Evolutionary conservation across 2,113 vertebrate species (phyloP), one percentile per base, ranked within the genome.

Genomic region (Oncorhynchus nerka): DNA sequence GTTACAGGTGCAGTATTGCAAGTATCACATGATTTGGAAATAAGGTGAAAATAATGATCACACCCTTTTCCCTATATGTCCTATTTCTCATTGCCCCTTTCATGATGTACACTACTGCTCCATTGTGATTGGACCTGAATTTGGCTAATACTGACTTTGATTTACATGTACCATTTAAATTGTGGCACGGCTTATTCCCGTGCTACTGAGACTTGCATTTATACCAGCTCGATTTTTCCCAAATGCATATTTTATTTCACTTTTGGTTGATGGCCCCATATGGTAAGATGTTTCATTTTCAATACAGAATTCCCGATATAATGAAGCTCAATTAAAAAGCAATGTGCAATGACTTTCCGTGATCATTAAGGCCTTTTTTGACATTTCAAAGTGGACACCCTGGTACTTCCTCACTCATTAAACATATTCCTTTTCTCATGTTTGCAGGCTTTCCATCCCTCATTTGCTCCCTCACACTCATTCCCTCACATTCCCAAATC

Each of bases 291-390:
- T 83, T 87, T 64, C 4, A 24, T 89, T 90, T 12, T 74, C 74
- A 51, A 72, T 76, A 79, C 74, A 86, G 78, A 74, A 74, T 84
- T 82, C 76, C 76, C 66, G 74, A 86, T 83, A 73, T 88, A 88
- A 91, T 86, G 82, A 81, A 66, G 39, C 77, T 79, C 81, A 87
- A 90, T 89, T 89, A 91, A 92, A 89, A 90, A 84, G 73, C 84
- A 78, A 85, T 86, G 85, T 75, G 71, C 59, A 77, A 77, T 77
- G 78, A 84, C 81, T 75, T 81, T 79, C 61, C 65, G 73, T 51
- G 78, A 89, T 88, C 80, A 81, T 89, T 80, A 88, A 74, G 73
- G 57, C 22, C 64, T 20, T 48, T 85, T 80, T 85, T 75, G 75
- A 39, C 5, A 32, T 9, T 34, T 68, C 15, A 11, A 45, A 9